Conservation (phyloP, 2,888 invertebrate genomes). For the Heliconius hortense region DNA sequence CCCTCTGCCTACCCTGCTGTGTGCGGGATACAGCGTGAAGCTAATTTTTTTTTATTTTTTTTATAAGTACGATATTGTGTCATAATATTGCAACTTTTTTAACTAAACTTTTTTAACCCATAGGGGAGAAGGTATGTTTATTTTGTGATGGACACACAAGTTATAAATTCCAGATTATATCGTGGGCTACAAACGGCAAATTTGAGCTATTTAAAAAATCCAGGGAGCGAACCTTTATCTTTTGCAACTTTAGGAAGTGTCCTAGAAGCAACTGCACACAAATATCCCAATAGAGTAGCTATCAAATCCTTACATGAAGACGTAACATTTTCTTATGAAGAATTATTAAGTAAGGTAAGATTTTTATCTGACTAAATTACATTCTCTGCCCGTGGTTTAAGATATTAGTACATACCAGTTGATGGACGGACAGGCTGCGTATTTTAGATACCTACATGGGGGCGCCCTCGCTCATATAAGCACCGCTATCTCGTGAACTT, state of each 20-base stretch:
- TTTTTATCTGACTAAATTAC: not conserved
- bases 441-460: too few species aligned
- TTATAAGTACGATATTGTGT: not conserved
- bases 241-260: constrained; percentile 82
- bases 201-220: constrained; percentile 80
- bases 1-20: too few species aligned
- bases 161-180: constrained; percentile 50
- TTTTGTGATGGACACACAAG: not conserved
- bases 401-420: too few species aligned
- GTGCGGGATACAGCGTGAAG: too few species aligned
- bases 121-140: not conserved
- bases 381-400: too few species aligned
- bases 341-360: constrained; percentile 49
- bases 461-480: too few species aligned
- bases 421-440: too few species aligned
- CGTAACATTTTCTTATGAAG: constrained; percentile 79
- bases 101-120: not conserved
- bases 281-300: constrained; percentile 82
- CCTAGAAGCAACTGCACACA: constrained; percentile 77
- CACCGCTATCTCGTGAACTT: too few species aligned
- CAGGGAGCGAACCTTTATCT: constrained; percentile 79
- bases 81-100: not conserved
- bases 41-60: too few species aligned
- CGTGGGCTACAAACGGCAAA: constrained; percentile 50
- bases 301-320: constrained; percentile 82